Percentiles rank a stretch among this genome's conserved stretches.
These are phyloP conservation scores for Leistus spinibarbis DNA, from an alignment of 2,888 invertebrate genomes.

Conservation along the genomic window DNA sequence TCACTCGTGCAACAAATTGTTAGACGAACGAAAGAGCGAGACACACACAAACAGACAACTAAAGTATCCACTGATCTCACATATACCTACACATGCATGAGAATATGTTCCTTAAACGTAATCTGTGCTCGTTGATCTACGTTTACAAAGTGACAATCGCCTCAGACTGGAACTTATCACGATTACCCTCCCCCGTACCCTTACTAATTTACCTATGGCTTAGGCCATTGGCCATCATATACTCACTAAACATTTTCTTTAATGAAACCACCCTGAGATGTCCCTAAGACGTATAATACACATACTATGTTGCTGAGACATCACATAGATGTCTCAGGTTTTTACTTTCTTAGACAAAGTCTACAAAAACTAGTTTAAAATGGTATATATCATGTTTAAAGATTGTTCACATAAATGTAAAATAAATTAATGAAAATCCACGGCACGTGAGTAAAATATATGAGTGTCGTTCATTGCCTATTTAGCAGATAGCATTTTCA, in stretches of 20 bases:
- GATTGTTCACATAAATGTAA: too few relatives aligned
- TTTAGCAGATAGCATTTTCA: slow-evolving; percentile 24
- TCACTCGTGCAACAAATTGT: slow-evolving; percentile 33
- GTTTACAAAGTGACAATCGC: not conserved
- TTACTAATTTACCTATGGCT: not conserved
- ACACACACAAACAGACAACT: not conserved
- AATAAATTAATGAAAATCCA: too few relatives aligned
- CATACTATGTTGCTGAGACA: too few relatives aligned
- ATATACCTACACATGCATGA: not conserved
- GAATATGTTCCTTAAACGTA: not conserved
- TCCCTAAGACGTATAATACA: too few relatives aligned
- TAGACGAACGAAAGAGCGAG: not conserved
- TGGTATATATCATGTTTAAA: too few relatives aligned
- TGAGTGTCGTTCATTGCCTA: slow-evolving; percentile 6
- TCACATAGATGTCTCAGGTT: too few relatives aligned
- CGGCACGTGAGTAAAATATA: too few relatives aligned
- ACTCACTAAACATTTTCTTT: too few relatives aligned
- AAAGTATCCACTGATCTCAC: not conserved
- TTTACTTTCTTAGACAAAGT: too few relatives aligned
- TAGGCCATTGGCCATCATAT: too few relatives aligned
- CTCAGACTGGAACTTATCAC: not conserved
- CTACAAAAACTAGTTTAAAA: too few relatives aligned
- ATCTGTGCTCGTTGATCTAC: not conserved
- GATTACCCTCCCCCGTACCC: not conserved
- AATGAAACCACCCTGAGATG: too few relatives aligned